Base-by-base conservation (phyloP, 2,888 invertebrate genomes). In the Ptychoptera albimana region DNA sequence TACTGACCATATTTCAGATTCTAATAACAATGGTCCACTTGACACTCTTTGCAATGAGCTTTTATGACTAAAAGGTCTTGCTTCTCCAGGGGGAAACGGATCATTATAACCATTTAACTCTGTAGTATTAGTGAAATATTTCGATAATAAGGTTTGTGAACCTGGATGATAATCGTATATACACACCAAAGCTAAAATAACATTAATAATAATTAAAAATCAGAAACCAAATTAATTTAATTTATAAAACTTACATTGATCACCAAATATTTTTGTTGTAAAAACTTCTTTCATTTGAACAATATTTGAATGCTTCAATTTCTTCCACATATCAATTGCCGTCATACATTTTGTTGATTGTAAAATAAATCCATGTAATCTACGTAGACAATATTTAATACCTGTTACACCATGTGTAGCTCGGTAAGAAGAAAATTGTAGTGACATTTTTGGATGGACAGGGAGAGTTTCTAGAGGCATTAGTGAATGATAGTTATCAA, bases 101-200 rank as follows among this genome's bases (percentile, higher is more conserved):
- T 81, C 80, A 51, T 74, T 67, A 54, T 78, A 80, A 46, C 79
- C 79, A 58, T 77, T 78, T 46, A 73, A 62, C 52, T 73, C 72
- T 52, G 67, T 67, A 48, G 67, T 59, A 35, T 74, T 70, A 23
- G 78, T 72, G 60, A 96, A 85, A 68, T 89, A 92, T 59, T 86
- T 83, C 53, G 75, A 74, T 69, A 89, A 72, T 53, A 98, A 66
- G 0, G 93, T 94, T 60, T 85, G 84, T 45, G 91, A 84, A 44
- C 83, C 82, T 23, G 96, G 86, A 70, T 91, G 87, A 68, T 86
- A 97, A 61, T 94, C 92, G 67, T 94, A 97, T 45, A 94, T 91
- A 67, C 97, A 85, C 54, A 97, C 79, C 73, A 96, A 76, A 46
- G 97, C 94, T 64, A 42, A 11, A 48, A 43, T 43, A 39, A 37